Evolutionary conservation across 2,888 invertebrate genomes (phyloP), one percentile per base, ranked within the genome.

Genomic region (Andrena minutula): DNA sequence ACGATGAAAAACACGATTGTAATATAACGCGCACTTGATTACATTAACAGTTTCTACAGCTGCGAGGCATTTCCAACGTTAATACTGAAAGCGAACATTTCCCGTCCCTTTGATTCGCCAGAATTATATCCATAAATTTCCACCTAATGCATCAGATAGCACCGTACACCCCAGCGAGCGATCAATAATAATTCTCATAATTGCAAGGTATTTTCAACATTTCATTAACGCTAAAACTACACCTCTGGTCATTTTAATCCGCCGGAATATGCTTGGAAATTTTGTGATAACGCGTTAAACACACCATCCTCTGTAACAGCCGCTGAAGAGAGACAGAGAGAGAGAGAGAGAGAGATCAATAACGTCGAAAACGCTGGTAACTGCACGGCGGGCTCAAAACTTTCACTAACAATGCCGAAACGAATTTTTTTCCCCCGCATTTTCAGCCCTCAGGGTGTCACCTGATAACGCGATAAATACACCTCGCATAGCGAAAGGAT

Each of bases 201-300:
- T 64, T 26, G 64, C 41, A 5, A 26, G 47, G 26, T 12, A 47
- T 64, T 64, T 41, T 64, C 47, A 16, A 41, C 26, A 26, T 47
- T 26, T 64, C 64, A 47, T 64, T 41, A 64, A 41, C 47, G 47
- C 16, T 47, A 35, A 32, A 61, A 26, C 63, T 41, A 23, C 56
- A 23, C 41, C 26, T 64, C 41, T 61, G 61, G 61, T 28, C 61
- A 32, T 61, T 61, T 61, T 20, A 61, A 61, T 32, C 61, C n/a
- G 20, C 32, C 32, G 28, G 61, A 61, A 61, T 61, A 61, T 61
- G 61, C 61, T 32, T 61, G 61, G n/a, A 61, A 61, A 61, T 61
- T 61, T 20, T 61, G 32, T 35, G 61, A 61, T 61, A 61, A 61
- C 61, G 61, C 32, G 61, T 61, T 61, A 35, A 61, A 61, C 61